Evolutionary conservation across 2,797 vertebrate genomes (phyloP).

Genomic region (Glyptemys insculpta): DNA sequence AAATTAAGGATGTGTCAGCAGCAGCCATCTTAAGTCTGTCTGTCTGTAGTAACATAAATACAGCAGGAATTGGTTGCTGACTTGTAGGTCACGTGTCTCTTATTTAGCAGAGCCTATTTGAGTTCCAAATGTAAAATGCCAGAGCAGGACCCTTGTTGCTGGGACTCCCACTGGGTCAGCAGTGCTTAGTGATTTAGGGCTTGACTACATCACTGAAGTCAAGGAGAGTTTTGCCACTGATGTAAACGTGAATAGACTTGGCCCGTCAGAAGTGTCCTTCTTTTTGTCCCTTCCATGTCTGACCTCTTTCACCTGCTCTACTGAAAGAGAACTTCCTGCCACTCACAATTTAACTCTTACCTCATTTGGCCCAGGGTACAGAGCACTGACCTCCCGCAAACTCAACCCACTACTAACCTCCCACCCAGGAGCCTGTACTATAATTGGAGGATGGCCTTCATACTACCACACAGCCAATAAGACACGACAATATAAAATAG

Average conservation of each 20-base stretch:
- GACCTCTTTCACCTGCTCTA: constrained; percentile 7
- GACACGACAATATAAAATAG: background rate
- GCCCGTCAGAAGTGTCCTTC: background rate
- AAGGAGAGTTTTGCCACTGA: background rate
- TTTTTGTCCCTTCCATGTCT: background rate
- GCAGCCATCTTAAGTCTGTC: background rate
- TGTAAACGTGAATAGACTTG: background rate
- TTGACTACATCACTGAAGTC: background rate
- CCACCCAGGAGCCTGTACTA: background rate
- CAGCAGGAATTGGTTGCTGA: background rate
- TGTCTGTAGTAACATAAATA: background rate
- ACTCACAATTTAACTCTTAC: background rate
- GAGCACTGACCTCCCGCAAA: background rate
- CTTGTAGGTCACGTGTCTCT: background rate
- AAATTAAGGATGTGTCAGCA: background rate
- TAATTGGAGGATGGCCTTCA: background rate
- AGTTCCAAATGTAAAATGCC: background rate
- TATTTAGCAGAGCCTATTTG: background rate
- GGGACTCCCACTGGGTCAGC: background rate
- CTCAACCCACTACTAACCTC: background rate
- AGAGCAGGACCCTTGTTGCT: background rate
- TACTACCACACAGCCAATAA: constrained; percentile 13
- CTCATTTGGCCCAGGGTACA: background rate
- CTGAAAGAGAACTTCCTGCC: background rate
- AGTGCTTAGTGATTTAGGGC: background rate